Conservation (phyloP, 2,888 invertebrate genomes). For the Corbicula japonica region DNA sequence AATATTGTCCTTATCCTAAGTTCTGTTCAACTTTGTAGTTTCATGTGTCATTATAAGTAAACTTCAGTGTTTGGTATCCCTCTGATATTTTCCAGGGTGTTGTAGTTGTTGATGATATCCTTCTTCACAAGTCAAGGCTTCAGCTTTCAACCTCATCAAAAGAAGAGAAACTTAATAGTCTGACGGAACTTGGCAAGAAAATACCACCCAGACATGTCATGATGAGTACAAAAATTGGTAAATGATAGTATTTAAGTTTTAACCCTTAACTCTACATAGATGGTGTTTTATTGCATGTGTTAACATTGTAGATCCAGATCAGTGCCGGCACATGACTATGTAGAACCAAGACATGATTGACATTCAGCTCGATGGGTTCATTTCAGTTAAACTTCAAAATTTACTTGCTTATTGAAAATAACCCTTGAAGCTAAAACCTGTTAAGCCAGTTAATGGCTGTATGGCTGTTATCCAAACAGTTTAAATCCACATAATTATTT, state of each 20-base stretch:
- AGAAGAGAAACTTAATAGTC: constrained; percentile 72
- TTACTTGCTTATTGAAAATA: neutral
- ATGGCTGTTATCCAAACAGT: no score
- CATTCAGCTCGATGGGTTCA: neutral
- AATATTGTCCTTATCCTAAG: no score
- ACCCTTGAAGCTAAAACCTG: no score
- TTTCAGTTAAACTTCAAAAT: neutral
- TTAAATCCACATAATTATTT: no score
- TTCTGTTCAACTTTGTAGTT: no score
- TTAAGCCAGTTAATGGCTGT: no score
- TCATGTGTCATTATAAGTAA: no score
- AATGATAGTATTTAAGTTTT: neutral
- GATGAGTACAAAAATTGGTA: constrained; percentile 82
- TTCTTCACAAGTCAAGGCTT: constrained; percentile 78
- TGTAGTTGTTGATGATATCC: constrained; percentile 83
- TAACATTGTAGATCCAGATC: neutral
- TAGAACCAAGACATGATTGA: neutral
- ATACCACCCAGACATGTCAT: constrained; percentile 81
- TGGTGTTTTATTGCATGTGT: neutral
- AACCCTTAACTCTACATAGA: neutral
- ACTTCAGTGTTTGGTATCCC: no score
- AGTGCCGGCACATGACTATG: neutral
- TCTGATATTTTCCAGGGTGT: no score
- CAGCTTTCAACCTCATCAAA: constrained; percentile 73
- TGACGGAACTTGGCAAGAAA: constrained; percentile 79